phyloP scores from a whole-genome alignment of 2,888 invertebrate genomes.

The Alentia gelatinosa region DNA sequence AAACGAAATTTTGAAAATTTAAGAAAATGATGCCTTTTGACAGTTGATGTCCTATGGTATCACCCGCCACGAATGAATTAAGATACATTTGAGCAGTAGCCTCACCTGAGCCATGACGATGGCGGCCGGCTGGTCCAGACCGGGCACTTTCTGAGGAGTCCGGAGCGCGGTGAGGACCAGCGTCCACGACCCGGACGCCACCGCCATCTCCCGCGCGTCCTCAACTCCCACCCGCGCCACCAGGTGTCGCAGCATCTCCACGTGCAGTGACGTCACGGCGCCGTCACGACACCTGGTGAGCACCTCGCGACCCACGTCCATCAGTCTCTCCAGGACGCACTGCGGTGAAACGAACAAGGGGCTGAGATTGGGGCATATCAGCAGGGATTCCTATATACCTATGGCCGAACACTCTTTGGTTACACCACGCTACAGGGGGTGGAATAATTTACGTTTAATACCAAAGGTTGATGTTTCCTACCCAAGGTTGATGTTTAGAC shows the following conservation, averaged over 20 bases:
- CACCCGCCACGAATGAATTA: too few relatives aligned
- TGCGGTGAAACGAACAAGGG: neutral
- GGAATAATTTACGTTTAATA: too few relatives aligned
- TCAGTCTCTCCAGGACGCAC: neutral
- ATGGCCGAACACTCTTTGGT: too few relatives aligned
- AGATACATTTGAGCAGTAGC: too few relatives aligned
- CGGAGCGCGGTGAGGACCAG: neutral
- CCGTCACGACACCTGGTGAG: neutral
- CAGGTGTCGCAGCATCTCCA: conserved; percentile 30
- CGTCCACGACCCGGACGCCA: neutral
- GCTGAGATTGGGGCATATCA: too few relatives aligned
- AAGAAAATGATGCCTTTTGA: too few relatives aligned
- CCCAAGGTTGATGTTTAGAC: too few relatives aligned
- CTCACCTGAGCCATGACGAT: conserved; percentile 21
- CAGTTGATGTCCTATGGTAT: too few relatives aligned
- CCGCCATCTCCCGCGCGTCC: neutral
- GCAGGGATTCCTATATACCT: too few relatives aligned
- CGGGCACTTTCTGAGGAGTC: neutral
- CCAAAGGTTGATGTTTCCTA: too few relatives aligned
- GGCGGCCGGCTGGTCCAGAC: neutral
- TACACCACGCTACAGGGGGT: too few relatives aligned
- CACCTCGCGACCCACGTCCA: neutral
- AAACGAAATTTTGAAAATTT: too few relatives aligned
- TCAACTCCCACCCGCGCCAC: neutral
- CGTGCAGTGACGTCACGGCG: neutral